Percentiles rank a stretch among this genome's conserved stretches.
Conservation (phyloP, 2,797 vertebrate genomes). For the Euphonia xanthogaster region DNA sequence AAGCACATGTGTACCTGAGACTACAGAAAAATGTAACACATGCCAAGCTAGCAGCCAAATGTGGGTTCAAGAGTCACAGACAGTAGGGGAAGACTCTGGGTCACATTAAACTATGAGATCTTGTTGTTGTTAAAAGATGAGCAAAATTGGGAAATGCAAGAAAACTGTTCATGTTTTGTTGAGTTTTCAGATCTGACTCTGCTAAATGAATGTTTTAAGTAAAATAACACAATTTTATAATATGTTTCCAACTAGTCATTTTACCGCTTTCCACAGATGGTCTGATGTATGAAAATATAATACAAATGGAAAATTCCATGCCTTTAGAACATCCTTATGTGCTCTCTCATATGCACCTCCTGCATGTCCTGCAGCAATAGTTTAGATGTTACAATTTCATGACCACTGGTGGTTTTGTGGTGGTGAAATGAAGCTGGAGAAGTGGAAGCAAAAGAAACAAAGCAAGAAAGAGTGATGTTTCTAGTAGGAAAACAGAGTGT, state of each 20-base stretch:
- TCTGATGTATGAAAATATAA: conserved; percentile 29
- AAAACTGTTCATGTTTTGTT: not conserved
- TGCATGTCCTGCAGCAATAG: not conserved
- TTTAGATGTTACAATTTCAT: not conserved
- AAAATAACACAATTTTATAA: conserved; percentile 23
- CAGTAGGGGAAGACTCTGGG: not conserved
- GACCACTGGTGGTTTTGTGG: not conserved
- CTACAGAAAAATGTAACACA: not conserved
- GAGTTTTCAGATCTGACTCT: not conserved
- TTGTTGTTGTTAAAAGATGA: not conserved
- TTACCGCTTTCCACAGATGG: conserved; percentile 47
- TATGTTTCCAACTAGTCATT: conserved; percentile 37
- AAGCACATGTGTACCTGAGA: not conserved
- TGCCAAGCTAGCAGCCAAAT: not conserved
- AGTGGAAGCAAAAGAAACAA: not conserved
- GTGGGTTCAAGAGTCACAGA: not conserved
- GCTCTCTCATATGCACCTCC: not conserved
- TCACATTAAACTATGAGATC: not conserved
- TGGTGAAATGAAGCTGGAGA: not conserved
- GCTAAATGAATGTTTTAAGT: conserved; percentile 26
- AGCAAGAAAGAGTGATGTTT: not conserved
- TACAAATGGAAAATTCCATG: not conserved
- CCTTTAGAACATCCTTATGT: not conserved
- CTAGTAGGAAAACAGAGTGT: not conserved
- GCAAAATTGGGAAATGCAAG: not conserved